A percentile compares a stretch with the other conserved stretches of the same genome.
Evolutionary conservation across 2,888 invertebrate species (phyloP).

Genomic region (Drosophila sordidapex): DNA sequence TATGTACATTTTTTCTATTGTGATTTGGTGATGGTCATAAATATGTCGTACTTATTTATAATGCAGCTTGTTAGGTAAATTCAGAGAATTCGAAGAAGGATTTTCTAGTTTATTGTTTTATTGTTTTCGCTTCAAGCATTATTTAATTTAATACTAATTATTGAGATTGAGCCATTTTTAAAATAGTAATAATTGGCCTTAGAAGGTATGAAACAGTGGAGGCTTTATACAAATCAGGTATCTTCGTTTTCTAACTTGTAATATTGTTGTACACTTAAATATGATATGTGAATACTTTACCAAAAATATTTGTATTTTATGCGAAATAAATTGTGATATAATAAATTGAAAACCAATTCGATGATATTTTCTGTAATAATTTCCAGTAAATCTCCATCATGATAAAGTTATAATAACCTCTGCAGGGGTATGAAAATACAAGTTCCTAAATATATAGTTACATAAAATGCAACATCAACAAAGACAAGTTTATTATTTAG

Average conservation of each 20-base stretch:
- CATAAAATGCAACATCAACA: not conserved
- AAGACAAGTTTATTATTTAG: not conserved
- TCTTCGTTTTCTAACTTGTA: conserved; percentile 16
- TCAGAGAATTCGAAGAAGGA: not conserved
- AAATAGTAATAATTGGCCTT: not conserved
- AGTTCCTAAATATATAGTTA: not conserved
- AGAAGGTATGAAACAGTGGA: conserved; percentile 1
- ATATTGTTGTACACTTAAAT: conserved; percentile 40
- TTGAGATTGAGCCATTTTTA: conserved; percentile 1
- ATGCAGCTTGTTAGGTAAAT: not conserved
- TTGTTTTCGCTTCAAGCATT: conserved; percentile 25
- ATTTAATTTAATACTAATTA: conserved; percentile 16
- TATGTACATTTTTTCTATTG: conserved; percentile 7
- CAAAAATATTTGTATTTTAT: conserved; percentile 45
- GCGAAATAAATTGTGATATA: conserved; percentile 53
- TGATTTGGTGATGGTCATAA: conserved; percentile 26
- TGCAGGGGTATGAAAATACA: not conserved
- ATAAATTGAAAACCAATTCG: conserved; percentile 16
- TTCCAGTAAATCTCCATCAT: not conserved
- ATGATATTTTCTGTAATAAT: not conserved
- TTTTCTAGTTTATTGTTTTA: conserved; percentile 7
- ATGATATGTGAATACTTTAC: conserved; percentile 31
- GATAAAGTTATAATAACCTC: not conserved
- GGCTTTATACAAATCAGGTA: conserved; percentile 35
- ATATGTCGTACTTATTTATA: not conserved